Evolutionary conservation across 2,113 vertebrate genomes (phyloP).

Genomic region (Silurus glanis): DNA sequence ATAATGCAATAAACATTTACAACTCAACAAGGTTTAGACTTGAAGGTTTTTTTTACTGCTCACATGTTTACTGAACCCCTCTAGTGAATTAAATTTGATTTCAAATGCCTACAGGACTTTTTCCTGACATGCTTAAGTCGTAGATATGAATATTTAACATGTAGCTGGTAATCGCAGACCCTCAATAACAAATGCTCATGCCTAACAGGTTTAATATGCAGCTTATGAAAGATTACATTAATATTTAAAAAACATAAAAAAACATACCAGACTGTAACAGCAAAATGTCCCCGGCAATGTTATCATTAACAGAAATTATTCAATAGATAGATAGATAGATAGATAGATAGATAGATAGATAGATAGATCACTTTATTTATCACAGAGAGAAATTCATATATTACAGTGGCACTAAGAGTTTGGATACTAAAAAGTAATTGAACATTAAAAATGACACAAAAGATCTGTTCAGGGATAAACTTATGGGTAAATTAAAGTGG

Average conservation of each 20-base stretch:
- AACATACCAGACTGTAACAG: not conserved
- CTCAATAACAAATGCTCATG: not conserved
- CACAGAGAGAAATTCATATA: too few species aligned
- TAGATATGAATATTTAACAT: not conserved
- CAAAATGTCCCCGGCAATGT: not conserved
- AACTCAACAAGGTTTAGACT: not conserved
- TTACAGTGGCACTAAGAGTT: too few species aligned
- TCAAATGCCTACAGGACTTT: not conserved
- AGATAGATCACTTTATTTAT: too few species aligned
- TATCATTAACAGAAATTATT: not conserved
- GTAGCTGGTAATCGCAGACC: not conserved
- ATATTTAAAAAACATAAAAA: not conserved
- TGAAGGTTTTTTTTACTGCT: not conserved
- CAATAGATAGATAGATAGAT: not conserved
- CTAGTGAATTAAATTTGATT: not conserved
- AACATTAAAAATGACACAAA: too few species aligned
- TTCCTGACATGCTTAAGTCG: not conserved
- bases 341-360: too few species aligned
- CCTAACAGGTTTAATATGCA: not conserved
- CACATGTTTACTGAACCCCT: too few species aligned
- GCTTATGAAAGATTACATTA: not conserved
- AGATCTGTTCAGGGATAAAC: too few species aligned
- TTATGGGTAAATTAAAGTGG: too few species aligned
- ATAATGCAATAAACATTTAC: not conserved
- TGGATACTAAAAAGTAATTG: too few species aligned